Evolutionary conservation across 2,797 vertebrate species (phyloP).

Genomic region (Hirundo rustica): DNA sequence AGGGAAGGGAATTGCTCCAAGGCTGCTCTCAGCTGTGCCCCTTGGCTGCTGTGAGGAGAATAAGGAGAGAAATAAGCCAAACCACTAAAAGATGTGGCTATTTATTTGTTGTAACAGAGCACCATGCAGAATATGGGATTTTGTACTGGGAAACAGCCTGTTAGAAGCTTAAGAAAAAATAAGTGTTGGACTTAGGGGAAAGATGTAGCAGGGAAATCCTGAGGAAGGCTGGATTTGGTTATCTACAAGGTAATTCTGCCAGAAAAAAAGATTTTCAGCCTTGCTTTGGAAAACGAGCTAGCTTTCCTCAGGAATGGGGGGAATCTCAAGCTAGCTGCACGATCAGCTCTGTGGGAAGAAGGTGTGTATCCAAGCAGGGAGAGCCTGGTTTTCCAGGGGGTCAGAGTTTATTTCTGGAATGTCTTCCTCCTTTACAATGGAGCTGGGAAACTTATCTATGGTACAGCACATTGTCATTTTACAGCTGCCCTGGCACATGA

Average conservation of each 20-base stretch:
- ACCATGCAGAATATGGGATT: background rate
- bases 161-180: background rate
- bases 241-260: background rate
- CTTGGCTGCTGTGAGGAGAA: background rate
- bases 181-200: background rate
- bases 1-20: background rate
- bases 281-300: background rate
- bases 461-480: background rate
- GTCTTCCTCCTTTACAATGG: background rate
- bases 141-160: background rate
- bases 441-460: background rate
- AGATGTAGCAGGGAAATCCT: background rate
- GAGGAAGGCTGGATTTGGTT: background rate
- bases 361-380: background rate
- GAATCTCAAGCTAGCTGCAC: fast-evolving
- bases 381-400: background rate
- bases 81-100: background rate
- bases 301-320: background rate
- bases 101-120: background rate
- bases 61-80: background rate
- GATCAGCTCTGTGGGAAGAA: background rate
- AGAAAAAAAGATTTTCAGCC: background rate
- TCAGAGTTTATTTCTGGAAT: background rate
- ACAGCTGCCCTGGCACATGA: background rate
- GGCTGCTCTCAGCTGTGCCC: background rate